These are phyloP conservation scores for Tenualosa ilisha DNA, from an alignment of 2,797 vertebrate genomes.

Conservation along the genomic window DNA sequence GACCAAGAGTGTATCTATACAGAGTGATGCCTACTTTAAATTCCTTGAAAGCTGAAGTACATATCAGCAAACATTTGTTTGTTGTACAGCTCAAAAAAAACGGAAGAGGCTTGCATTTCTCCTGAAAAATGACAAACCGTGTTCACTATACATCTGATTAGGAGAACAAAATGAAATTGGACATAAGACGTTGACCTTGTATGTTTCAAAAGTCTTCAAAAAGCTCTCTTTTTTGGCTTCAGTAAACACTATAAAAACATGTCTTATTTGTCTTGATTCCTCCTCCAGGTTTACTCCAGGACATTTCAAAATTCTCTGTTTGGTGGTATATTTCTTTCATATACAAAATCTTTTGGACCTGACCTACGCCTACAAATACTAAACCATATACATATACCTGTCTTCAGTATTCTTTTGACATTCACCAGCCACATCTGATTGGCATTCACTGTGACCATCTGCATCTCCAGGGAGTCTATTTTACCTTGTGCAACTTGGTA, in stretches of 20 bases:
- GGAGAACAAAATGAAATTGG: not conserved
- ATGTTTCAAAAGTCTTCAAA: not conserved
- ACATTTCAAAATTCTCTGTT: not conserved
- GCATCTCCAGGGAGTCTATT: constrained; percentile 9
- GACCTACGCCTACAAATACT: no score
- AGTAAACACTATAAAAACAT: not conserved
- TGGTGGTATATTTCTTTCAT: not conserved
- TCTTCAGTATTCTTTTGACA: not conserved
- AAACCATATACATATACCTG: not conserved
- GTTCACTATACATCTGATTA: not conserved
- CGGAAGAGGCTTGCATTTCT: not conserved
- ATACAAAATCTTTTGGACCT: not conserved
- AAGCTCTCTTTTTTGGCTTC: not conserved
- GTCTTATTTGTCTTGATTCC: not conserved
- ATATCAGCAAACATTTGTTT: not conserved
- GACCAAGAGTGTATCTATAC: not conserved
- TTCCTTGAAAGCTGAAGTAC: not conserved
- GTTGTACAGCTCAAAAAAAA: not conserved
- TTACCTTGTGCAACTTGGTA: not conserved
- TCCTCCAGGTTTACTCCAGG: not conserved
- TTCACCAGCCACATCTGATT: not conserved
- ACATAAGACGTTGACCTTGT: not conserved
- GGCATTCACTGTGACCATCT: not conserved
- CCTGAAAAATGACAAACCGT: not conserved
- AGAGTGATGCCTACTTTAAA: not conserved